These are phyloP conservation scores for Anas platyrhynchos DNA, from an alignment of 2,113 vertebrate species.

Conservation along the genomic window DNA sequence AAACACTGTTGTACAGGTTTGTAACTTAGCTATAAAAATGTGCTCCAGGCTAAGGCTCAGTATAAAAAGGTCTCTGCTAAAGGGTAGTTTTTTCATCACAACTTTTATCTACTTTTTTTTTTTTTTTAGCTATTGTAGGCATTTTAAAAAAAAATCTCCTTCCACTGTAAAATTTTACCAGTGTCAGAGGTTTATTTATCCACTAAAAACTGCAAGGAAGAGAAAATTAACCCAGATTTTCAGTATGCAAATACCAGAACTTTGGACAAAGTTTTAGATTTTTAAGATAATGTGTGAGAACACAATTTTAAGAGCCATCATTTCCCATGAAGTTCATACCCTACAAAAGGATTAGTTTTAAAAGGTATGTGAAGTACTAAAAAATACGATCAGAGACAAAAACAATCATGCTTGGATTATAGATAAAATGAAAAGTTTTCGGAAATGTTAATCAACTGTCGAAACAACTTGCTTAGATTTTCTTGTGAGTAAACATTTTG, in stretches of 20 bases:
- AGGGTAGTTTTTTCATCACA: slow-evolving; percentile 8
- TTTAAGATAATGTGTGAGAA: background rate
- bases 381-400: background rate
- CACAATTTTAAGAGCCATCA: background rate
- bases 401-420: background rate
- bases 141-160: background rate
- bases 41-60: slow-evolving; percentile 30
- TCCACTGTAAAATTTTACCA: background rate
- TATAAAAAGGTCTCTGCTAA: slow-evolving; percentile 22
- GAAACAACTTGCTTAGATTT: background rate
- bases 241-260: background rate
- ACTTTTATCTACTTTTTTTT: background rate
- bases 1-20: slow-evolving; percentile 57
- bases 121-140: background rate
- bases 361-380: background rate
- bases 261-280: background rate
- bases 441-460: background rate
- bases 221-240: background rate
- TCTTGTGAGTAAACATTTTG: background rate
- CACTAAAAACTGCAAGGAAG: background rate
- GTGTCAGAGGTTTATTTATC: background rate
- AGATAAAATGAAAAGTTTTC: background rate
- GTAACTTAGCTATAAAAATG: slow-evolving; percentile 48
- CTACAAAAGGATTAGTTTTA: background rate
- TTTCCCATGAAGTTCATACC: background rate